These are phyloP conservation scores for Semicossyphus pulcher DNA, from an alignment of 2,113 vertebrate species.

Conservation along the genomic window DNA sequence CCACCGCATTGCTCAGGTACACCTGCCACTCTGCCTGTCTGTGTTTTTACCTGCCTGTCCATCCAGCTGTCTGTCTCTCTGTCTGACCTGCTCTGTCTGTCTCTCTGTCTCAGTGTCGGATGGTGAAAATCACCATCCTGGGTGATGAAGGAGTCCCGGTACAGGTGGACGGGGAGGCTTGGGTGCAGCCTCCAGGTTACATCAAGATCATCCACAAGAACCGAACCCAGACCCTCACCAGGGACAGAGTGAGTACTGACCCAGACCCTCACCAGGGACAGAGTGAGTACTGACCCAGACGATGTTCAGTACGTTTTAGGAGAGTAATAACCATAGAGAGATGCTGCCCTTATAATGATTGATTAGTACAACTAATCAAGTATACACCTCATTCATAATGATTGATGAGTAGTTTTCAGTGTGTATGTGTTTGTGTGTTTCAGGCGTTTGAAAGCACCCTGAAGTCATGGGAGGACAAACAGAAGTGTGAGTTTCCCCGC, in stretches of 20 bases:
- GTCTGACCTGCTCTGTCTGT: too few relatives aligned
- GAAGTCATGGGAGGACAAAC: constrained; percentile 99
- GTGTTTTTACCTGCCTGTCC: not conserved
- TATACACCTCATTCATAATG: too few relatives aligned
- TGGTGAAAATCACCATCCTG: constrained; percentile 96
- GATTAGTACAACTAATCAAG: too few relatives aligned
- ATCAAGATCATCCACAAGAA: constrained; percentile 98
- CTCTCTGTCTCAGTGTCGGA: constrained; percentile 88
- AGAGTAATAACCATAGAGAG: too few relatives aligned
- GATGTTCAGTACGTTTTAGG: too few relatives aligned
- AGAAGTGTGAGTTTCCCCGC: constrained; percentile 92
- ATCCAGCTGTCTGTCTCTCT: not conserved
- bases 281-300: too few relatives aligned
- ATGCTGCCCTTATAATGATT: too few relatives aligned
- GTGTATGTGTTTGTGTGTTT: constrained; percentile 9
- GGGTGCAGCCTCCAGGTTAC: constrained; percentile 96
- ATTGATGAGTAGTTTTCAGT: too few relatives aligned
- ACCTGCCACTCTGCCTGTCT: not conserved
- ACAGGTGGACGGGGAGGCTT: constrained; percentile 99
- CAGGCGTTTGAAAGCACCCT: constrained; percentile 96
- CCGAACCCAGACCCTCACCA: constrained; percentile 94
- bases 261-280: too few relatives aligned
- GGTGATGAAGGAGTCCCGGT: constrained; percentile 97
- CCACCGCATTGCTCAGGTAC: constrained; percentile 96
- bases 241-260: constrained; percentile 89